phyloP scores from a whole-genome alignment of 1,140 invertebrate species.

The Drosophila biarmipes region DNA sequence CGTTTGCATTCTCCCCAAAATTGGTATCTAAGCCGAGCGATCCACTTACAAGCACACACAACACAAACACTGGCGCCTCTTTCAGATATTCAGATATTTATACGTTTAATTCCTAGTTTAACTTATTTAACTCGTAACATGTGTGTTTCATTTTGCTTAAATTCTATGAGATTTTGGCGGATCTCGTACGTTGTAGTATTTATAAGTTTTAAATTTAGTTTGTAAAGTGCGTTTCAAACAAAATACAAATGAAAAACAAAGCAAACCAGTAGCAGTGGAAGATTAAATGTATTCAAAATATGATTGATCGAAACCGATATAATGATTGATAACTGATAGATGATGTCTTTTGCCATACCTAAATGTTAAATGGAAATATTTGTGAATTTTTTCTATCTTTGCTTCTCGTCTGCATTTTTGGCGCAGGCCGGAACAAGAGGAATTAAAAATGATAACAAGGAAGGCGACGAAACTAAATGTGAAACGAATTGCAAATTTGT shows the following conservation, averaged over 20 bases:
- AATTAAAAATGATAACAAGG: conserved; percentile 54
- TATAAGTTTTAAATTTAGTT: conserved; percentile 79
- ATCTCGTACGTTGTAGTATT: conserved; percentile 83
- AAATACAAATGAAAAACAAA: conserved; percentile 25
- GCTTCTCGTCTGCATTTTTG: conserved; percentile 44
- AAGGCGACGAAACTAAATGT: conserved; percentile 46
- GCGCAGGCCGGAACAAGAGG: conserved; percentile 36
- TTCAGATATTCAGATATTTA: conserved; percentile 50
- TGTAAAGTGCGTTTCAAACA: conserved; percentile 68
- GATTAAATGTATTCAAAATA: conserved; percentile 60
- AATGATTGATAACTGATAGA: conserved; percentile 37
- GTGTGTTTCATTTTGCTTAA: conserved; percentile 61
- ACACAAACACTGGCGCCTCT: conserved; percentile 46
- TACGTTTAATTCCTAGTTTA: conserved; percentile 62
- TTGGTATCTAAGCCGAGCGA: conserved; percentile 23
- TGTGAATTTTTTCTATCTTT: conserved; percentile 39
- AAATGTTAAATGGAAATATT: conserved; percentile 65
- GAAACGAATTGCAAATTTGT: conserved; percentile 80
- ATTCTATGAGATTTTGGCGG: conserved; percentile 81
- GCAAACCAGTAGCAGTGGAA: conserved; percentile 23
- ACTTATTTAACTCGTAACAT: conserved; percentile 74
- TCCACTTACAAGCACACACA: conserved; percentile 35
- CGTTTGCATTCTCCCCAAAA: conserved; percentile 38
- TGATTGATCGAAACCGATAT: conserved; percentile 47
- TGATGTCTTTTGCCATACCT: conserved; percentile 67